Percentiles rank a stretch among this genome's conserved stretches.
Conservation (phyloP, 2,113 vertebrate genomes). For the Tachycineta bicolor region DNA sequence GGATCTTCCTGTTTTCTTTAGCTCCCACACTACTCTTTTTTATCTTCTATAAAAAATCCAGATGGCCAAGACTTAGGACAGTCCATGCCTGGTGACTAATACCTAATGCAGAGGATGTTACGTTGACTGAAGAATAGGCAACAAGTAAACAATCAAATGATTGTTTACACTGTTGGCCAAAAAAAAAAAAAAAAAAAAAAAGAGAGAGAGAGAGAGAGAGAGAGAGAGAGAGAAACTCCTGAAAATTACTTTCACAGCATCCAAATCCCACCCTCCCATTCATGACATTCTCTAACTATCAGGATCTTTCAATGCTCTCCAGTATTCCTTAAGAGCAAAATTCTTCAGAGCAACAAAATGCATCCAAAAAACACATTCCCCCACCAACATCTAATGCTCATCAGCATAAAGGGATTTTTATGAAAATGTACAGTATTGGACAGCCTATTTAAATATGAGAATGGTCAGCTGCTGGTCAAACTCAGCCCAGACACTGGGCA, state of each 20-base stretch:
- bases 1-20: slow-evolving; percentile 59
- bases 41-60: slow-evolving; percentile 41
- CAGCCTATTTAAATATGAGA: background rate
- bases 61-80: slow-evolving; percentile 16
- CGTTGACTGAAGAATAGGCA: slow-evolving; percentile 19
- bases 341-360: background rate
- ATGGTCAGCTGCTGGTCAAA: background rate
- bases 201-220: too few species aligned
- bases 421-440: background rate
- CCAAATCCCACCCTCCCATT: background rate
- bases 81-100: slow-evolving; percentile 17
- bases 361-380: background rate
- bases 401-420: background rate
- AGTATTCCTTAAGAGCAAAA: background rate
- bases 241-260: background rate
- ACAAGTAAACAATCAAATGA: background rate
- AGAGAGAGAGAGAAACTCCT: background rate
- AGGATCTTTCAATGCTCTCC: background rate
- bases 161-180: background rate
- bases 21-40: slow-evolving; percentile 11
- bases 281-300: background rate
- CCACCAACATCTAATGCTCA: background rate
- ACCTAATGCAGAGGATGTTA: slow-evolving; percentile 29
- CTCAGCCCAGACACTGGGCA: background rate
- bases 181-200: background rate